Base-by-base conservation (phyloP, 1,140 invertebrate species). In the Dreissena polymorpha region DNA sequence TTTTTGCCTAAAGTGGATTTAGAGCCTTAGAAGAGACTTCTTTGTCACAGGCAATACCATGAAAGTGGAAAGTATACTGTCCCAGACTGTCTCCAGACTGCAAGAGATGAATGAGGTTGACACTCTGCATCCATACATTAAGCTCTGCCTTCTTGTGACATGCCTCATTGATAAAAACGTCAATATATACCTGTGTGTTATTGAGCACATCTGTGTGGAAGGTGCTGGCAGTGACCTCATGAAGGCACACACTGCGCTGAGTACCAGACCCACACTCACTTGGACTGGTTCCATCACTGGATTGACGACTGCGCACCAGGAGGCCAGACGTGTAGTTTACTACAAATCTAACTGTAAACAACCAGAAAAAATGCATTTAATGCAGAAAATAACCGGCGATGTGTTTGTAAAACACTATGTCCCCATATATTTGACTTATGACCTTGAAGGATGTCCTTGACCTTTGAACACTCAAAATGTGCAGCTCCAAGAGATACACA, bases 281-380 rank as follows among this genome's bases (percentile, higher is more conserved):
- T 70, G 74, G 27, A 2, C 84, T 16, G 14, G 87, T 39, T 8
- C 50, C 72, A 50, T 76, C 67, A 60, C 77, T 88, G 6, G 93
- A 93, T 21, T 93, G 90, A 21, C 94, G 87, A 74, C 94, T 93
- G 13, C 95, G 93, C 75, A 94, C 92, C 39, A 96, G 89, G 21
- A 88, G 90, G 84, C 95, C 95, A 14, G 92, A 88, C 0, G 94
- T 95, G 90, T 94, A 96, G 88, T 95, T 95, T 67, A 94, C 92
- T 86, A 96, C 95, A 89, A 96, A 96, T 70, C 94, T 92, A 71
- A 94, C 90, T 91, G 73, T 55, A 85, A 87, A 49, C 78, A 21
- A 82, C 73, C 72, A 68, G 55, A 8, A 39, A 39, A 39, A 39
- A 39, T 39, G 39, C 39, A 39, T 39, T 39, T 39, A 39, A 39